Evolutionary conservation across 2,797 vertebrate species (phyloP).

Genomic region (Leucoraja ocellata): DNA sequence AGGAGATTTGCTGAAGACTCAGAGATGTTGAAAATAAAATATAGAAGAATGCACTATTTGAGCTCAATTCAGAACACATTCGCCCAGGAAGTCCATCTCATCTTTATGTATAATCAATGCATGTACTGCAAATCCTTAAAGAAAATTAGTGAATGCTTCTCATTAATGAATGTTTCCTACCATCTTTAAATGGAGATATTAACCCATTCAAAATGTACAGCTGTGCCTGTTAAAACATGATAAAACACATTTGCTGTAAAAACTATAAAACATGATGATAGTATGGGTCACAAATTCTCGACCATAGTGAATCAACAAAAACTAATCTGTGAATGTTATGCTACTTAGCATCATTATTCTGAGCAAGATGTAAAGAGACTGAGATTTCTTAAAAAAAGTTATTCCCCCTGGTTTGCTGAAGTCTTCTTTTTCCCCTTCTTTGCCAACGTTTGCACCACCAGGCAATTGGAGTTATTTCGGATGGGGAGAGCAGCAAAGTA

Average conservation of each 20-base stretch:
- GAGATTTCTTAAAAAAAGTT: conserved; percentile 38
- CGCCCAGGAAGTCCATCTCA: background rate
- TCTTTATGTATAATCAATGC: background rate
- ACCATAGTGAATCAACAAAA: background rate
- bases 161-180: background rate
- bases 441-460: conserved; percentile 72
- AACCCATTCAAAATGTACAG: background rate
- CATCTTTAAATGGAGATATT: background rate
- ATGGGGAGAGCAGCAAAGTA: conserved; percentile 92
- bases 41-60: background rate
- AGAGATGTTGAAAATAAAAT: background rate
- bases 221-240: background rate
- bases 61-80: background rate
- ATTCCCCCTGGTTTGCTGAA: conserved; percentile 50
- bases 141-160: background rate
- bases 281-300: background rate
- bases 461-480: conserved; percentile 94
- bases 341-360: conserved; percentile 43
- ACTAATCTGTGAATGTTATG: background rate
- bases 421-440: conserved; percentile 57
- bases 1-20: no score
- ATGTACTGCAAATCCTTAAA: background rate
- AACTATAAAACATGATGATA: background rate
- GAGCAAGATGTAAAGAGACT: conserved; percentile 43
- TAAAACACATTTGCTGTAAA: background rate